Evolutionary conservation across 1,140 invertebrate genomes (phyloP), one percentile per base, ranked within the genome.

Genomic region (Drosophila erecta): DNA sequence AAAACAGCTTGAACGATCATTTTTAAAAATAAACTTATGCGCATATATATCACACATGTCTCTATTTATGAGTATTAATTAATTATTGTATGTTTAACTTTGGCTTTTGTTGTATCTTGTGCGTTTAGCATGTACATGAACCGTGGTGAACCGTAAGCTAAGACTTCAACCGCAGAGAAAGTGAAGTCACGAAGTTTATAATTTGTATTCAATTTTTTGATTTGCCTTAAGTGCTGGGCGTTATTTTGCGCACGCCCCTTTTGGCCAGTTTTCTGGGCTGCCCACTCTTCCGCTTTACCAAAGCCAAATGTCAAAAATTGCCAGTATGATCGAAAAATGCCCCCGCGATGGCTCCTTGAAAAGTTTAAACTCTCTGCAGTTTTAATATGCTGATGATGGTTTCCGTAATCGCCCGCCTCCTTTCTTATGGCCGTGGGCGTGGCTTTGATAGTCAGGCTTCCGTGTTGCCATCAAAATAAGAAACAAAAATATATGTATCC

Each of bases 211-310:
- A 27, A 41, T 66, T 65, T 67, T 38, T 57, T 37, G 27, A 56
- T 70, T 67, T 69, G 64, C 62, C 66, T 69, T 49, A 70, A 70
- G 66, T 54, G 49, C 64, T 56, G 66, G 66, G 66, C 66, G 66
- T 47, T 70, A 6, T 33, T 37, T 30, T 5, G 11, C 14, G 14
- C n/a, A 27, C 64, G 65, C 66, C 64, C 50, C 64, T 57, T 70
- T 67, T 67, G 66, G 41, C 35, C 61, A 69, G 49, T 61, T 54
- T 27, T 24, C 20, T 53, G 49, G 22, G 37, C 55, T 22, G 20
- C 44, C 27, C 43, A 24, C 22, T 17, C 58, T 60, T 43, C 49
- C 49, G 50, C 49, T 35, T 30, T 11, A 11, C 47, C 8, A 60
- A 14, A 30, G 54, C 54, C 54, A 65, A 65, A 49, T 65, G 54